Evolutionary conservation across 1,140 invertebrate species (phyloP), one percentile per base, ranked within the genome.

Genomic region (Caenorhabditis tropicalis): DNA sequence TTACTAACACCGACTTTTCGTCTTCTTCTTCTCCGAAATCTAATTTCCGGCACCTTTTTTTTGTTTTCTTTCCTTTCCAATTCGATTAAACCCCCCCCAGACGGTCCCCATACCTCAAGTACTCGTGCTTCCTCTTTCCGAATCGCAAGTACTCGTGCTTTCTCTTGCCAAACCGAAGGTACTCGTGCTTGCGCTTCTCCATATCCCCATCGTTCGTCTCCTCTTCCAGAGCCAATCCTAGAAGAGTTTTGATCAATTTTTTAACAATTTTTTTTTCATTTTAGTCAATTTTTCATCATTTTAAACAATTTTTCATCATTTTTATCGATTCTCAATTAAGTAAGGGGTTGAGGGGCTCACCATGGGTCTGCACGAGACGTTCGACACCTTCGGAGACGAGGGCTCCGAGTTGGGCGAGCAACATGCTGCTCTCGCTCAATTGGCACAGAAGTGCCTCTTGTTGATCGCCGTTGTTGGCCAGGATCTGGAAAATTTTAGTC

Each of bases 101-200:
- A 56, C 10, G 39, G 39, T 12, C 39, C 24, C 24, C 21, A 56
- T 27, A 86, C 82, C 88, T 87, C 43, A 89, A 79, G 74, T 90
- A 89, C 58, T 89, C 88, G 87, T 89, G 88, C 82, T 89, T 90
- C 84, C 89, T 85, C 82, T 90, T 89, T 33, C 89, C 89, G 56
- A 90, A 90, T 43, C 89, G 87, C 27, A 90, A 82, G 81, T 90
- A 90, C 84, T 90, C 89, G 83, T 90, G 89, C 83, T 90, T 89
- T 60, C 88, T 83, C 88, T 89, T 89, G 24, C 86, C 87, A 36
- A 86, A 84, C 19, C 82, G 27, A 9, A 85, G 46, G 29, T 79
- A 56, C 51, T 85, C 49, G 33, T 82, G 85, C 84, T 82, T 82
- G 51, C 51, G 51, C 48, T 86, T 82, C 43, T 79, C 82, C 70